phyloP scores from a whole-genome alignment of 2,797 vertebrate species.

The Argyrosomus regius region DNA sequence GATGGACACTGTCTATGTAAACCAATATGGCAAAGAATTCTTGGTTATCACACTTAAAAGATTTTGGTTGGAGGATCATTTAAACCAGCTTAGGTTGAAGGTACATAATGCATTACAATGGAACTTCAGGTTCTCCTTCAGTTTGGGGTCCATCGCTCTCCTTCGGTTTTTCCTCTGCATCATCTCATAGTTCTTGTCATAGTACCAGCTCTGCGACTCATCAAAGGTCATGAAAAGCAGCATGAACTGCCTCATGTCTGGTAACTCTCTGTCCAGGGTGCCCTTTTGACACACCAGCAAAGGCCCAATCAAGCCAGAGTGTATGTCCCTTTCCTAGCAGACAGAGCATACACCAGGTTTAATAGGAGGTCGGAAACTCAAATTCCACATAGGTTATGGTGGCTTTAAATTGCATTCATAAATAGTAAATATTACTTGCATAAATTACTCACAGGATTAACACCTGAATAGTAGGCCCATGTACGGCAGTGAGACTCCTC shows the following conservation, averaged over 20 bases:
- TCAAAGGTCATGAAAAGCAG: conserved; percentile 96
- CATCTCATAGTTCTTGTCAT: conserved; percentile 79
- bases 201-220: conserved; percentile 97
- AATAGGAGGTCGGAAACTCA: background rate
- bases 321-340: conserved; percentile 91
- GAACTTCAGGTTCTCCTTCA: conserved; percentile 86
- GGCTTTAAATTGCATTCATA: background rate
- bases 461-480: conserved; percentile 95
- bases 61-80: background rate
- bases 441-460: conserved; percentile 89
- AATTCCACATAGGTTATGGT: background rate
- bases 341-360: background rate
- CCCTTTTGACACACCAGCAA: conserved; percentile 92
- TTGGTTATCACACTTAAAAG: background rate
- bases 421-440: background rate
- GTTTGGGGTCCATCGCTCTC: conserved; percentile 57
- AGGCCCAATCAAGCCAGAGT: conserved; percentile 95
- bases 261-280: conserved; percentile 74
- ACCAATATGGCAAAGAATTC: background rate
- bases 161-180: conserved; percentile 75
- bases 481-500: conserved; percentile 88
- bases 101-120: conserved; percentile 85
- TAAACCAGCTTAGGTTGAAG: background rate
- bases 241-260: conserved; percentile 86
- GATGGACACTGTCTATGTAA: background rate